phyloP scores from a whole-genome alignment of 2,888 invertebrate species.

The Crematogaster levior region DNA sequence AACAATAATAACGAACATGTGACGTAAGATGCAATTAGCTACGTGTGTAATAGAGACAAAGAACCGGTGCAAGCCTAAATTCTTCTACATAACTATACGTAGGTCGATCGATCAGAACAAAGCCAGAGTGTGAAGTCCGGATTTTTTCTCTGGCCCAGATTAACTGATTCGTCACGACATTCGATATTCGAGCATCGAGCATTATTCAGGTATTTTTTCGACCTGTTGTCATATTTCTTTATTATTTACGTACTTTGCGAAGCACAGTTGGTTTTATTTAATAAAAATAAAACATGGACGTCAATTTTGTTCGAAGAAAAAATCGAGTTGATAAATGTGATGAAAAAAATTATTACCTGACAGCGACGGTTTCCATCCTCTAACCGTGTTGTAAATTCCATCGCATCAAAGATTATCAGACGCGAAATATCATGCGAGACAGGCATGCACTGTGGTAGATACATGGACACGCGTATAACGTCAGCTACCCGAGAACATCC shows the following conservation, averaged over 20 bases:
- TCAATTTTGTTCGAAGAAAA: not conserved
- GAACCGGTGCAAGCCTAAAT: slow-evolving; percentile 22
- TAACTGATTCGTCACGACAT: not conserved
- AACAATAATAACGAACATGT: slow-evolving; percentile 51
- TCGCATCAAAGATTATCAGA: slow-evolving; percentile 70
- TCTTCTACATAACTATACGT: slow-evolving; percentile 2
- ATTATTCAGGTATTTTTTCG: not conserved
- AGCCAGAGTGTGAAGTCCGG: slow-evolving; percentile 13
- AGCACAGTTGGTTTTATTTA: not conserved
- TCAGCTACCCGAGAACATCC: slow-evolving; percentile 49
- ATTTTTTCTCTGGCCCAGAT: slow-evolving; percentile 1
- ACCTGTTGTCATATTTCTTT: not conserved
- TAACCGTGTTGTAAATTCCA: slow-evolving; percentile 67
- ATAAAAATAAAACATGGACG: not conserved
- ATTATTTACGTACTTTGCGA: not conserved
- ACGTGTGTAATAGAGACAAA: slow-evolving; percentile 57
- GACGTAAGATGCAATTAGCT: slow-evolving; percentile 59
- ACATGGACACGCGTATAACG: slow-evolving; percentile 50
- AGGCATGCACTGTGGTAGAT: slow-evolving; percentile 38
- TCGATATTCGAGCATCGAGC: not conserved
- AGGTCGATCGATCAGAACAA: not conserved
- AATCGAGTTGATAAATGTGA: not conserved
- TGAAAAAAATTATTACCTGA: not conserved
- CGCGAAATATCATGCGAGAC: slow-evolving; percentile 68
- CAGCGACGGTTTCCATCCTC: slow-evolving; percentile 20